A percentile compares a stretch with the other conserved stretches of the same genome.
These are phyloP conservation scores for Furcula furcula DNA, from an alignment of 2,888 invertebrate species.

Conservation along the genomic window DNA sequence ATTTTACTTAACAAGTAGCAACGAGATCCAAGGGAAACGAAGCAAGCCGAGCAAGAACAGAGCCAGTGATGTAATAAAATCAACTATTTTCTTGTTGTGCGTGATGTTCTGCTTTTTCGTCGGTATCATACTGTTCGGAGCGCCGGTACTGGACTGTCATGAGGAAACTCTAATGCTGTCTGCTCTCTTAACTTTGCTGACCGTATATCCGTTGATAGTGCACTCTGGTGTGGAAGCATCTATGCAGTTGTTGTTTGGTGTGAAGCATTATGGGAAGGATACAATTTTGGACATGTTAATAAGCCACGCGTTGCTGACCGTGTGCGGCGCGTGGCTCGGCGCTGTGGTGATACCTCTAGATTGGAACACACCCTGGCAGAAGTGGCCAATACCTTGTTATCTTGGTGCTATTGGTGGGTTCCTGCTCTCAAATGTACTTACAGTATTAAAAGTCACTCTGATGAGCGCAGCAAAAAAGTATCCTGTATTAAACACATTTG, in stretches of 20 bases:
- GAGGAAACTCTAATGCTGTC: constrained; percentile 87
- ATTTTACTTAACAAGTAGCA: constrained; percentile 55
- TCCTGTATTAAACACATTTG: constrained; percentile 50
- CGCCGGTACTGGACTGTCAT: constrained; percentile 83
- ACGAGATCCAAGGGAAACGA: constrained; percentile 59
- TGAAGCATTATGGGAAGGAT: constrained; percentile 72
- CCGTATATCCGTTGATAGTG: constrained; percentile 83
- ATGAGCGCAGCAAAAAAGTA: constrained; percentile 61
- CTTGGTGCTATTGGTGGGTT: constrained; percentile 85
- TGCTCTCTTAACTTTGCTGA: constrained; percentile 81
- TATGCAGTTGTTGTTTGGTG: constrained; percentile 76
- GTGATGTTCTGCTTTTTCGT: constrained; percentile 80
- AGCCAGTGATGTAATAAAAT: constrained; percentile 76
- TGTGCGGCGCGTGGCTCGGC: constrained; percentile 92
- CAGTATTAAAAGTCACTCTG: constrained; percentile 67
- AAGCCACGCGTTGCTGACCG: constrained; percentile 78
- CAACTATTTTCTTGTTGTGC: constrained; percentile 62
- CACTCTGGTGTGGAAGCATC: constrained; percentile 83
- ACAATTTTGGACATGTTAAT: constrained; percentile 81
- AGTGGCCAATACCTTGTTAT: constrained; percentile 88
- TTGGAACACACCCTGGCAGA: constrained; percentile 96
- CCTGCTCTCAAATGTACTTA: constrained; percentile 77
- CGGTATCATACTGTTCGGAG: constrained; percentile 85
- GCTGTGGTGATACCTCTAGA: constrained; percentile 93
- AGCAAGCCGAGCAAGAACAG: constrained; percentile 62